These are phyloP conservation scores for Melinaea menophilus DNA, from an alignment of 2,888 invertebrate genomes.

Conservation along the genomic window DNA sequence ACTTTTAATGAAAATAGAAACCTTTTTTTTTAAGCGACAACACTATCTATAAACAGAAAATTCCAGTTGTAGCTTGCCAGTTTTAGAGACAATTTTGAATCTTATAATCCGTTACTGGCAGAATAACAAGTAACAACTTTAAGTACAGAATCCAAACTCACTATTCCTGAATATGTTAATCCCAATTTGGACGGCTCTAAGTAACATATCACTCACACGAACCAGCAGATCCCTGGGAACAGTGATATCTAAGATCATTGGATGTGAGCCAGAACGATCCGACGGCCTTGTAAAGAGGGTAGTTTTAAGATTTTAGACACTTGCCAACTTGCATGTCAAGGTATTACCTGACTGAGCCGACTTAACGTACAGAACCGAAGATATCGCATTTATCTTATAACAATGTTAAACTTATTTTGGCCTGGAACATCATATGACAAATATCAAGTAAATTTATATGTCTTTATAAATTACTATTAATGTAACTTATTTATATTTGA, in stretches of 20 bases:
- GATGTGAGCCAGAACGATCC: conserved; percentile 29
- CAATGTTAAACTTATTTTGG: background rate
- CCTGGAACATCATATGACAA: no score
- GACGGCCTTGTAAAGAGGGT: conserved; percentile 24
- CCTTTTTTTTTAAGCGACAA: no score
- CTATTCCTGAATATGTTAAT: conserved; percentile 5
- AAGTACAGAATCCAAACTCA: background rate
- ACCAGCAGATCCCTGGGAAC: conserved; percentile 6
- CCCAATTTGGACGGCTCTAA: background rate
- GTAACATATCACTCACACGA: background rate
- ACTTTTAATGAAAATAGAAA: no score
- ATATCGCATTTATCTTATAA: background rate
- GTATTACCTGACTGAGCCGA: conserved; percentile 21
- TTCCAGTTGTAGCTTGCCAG: background rate
- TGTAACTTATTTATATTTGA: no score
- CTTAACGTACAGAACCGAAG: background rate
- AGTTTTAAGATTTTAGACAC: conserved; percentile 26
- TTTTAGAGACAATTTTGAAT: conserved; percentile 1
- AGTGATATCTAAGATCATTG: conserved; percentile 31
- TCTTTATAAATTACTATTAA: no score
- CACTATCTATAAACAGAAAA: no score
- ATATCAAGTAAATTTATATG: no score
- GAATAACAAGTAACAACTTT: background rate
- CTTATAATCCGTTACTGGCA: background rate
- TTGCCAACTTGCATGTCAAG: conserved; percentile 22